phyloP scores from a whole-genome alignment of 2,113 vertebrate species.

The Apodemus speciosus region DNA sequence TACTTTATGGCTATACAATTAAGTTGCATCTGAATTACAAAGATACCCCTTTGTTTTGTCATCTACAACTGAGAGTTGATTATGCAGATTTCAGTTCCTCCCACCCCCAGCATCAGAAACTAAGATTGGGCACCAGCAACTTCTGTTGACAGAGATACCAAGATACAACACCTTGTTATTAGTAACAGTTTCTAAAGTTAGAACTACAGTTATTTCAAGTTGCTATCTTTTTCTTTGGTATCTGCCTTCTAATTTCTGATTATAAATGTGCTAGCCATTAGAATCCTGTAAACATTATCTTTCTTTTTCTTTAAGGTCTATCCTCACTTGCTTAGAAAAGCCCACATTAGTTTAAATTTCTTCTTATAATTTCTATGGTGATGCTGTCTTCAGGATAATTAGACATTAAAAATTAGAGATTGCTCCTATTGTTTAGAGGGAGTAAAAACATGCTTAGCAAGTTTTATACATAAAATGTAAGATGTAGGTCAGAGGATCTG shows the following conservation, averaged over 20 bases:
- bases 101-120: background rate
- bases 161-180: constrained; percentile 14
- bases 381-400: constrained; percentile 2
- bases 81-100: constrained; percentile 27
- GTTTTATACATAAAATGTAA: constrained; percentile 48
- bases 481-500: background rate
- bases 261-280: constrained; percentile 37
- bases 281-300: background rate
- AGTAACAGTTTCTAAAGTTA: constrained; percentile 51
- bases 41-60: background rate
- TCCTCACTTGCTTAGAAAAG: constrained; percentile 34
- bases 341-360: background rate
- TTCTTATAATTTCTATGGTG: background rate
- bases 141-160: constrained; percentile 10
- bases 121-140: background rate
- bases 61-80: background rate
- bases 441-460: constrained; percentile 20
- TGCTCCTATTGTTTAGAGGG: constrained; percentile 16
- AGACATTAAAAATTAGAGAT: background rate
- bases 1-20: constrained; percentile 3
- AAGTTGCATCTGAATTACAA: constrained; percentile 27
- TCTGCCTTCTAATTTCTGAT: constrained; percentile 43
- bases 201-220: background rate
- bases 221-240: background rate
- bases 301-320: background rate